phyloP scores from a whole-genome alignment of 2,113 vertebrate species.

The Microtus montanus region DNA sequence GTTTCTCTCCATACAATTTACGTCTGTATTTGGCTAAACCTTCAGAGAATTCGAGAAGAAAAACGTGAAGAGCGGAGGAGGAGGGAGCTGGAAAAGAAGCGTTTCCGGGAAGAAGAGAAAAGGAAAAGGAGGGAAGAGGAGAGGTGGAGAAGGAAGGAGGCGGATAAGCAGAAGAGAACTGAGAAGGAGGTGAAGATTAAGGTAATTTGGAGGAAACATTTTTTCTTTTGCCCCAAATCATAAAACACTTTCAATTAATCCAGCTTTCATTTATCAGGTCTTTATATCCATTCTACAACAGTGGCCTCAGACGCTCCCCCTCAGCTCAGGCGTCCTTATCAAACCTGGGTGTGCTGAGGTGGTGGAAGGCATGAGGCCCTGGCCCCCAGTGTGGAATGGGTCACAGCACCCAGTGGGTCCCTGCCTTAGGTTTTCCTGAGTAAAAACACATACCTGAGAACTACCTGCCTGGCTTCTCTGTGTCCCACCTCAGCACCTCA shows the following conservation, averaged over 20 bases:
- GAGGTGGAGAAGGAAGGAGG: constrained; percentile 92
- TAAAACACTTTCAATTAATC: background rate
- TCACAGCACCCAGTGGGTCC: background rate
- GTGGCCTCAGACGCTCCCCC: background rate
- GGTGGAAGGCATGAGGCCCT: fast-evolving
- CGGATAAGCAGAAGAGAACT: constrained; percentile 93
- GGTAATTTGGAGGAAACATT: constrained; percentile 81
- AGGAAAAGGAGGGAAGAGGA: constrained; percentile 95
- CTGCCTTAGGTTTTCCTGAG: background rate
- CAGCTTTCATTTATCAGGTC: background rate
- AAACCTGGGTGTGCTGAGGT: background rate
- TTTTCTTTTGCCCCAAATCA: background rate
- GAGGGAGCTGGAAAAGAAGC: constrained; percentile 95
- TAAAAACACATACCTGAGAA: background rate
- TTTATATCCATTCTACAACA: background rate
- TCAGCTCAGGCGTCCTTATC: background rate
- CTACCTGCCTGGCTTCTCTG: background rate
- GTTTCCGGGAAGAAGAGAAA: constrained; percentile 95
- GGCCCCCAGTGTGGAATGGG: background rate
- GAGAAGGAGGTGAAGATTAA: constrained; percentile 96
- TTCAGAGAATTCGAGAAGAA: constrained; percentile 96
- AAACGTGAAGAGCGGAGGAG: constrained; percentile 95
- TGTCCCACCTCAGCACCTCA: background rate
- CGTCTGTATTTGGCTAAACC: constrained; percentile 34
- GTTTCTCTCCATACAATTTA: constrained; percentile 25